Evolutionary conservation across 2,797 vertebrate species (phyloP).

Genomic region (Helicolenus hilgendorfi): DNA sequence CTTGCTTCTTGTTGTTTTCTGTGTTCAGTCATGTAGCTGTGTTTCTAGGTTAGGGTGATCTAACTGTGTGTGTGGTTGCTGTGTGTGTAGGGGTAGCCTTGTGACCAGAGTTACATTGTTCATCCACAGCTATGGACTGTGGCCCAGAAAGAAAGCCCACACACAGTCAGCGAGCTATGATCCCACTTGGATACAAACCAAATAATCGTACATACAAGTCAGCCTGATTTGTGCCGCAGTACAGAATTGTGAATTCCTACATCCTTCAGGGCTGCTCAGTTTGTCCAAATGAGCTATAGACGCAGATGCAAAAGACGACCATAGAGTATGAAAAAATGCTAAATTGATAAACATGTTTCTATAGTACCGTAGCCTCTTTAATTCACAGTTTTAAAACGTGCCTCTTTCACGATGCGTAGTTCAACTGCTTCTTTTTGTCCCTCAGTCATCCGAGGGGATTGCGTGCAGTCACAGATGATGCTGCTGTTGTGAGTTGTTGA

Average conservation of each 20-base stretch:
- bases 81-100: slow-evolving; percentile 82
- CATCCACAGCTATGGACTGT: slow-evolving; percentile 75
- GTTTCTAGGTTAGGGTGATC: slow-evolving; percentile 71
- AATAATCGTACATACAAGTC: slow-evolving; percentile 68
- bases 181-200: slow-evolving; percentile 76
- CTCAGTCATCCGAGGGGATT: slow-evolving; percentile 67
- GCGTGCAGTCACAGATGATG: slow-evolving; percentile 67
- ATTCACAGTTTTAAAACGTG: slow-evolving; percentile 32
- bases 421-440: slow-evolving; percentile 46
- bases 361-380: slow-evolving; percentile 28
- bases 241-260: slow-evolving; percentile 38
- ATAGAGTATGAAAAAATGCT: slow-evolving; percentile 28
- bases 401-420: slow-evolving; percentile 16
- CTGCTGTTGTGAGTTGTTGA: slow-evolving; percentile 70
- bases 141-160: slow-evolving; percentile 81
- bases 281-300: slow-evolving; percentile 49
- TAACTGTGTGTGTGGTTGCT: slow-evolving; percentile 50
- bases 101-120: slow-evolving; percentile 79
- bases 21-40: slow-evolving; percentile 46
- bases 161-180: slow-evolving; percentile 77
- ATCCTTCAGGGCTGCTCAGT: slow-evolving; percentile 47
- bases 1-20: slow-evolving; percentile 41
- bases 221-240: slow-evolving; percentile 64
- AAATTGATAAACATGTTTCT: slow-evolving; percentile 44
- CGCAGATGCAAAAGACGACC: slow-evolving; percentile 17